These are phyloP conservation scores for Natrix natrix DNA, from an alignment of 2,797 vertebrate species.

Conservation along the genomic window DNA sequence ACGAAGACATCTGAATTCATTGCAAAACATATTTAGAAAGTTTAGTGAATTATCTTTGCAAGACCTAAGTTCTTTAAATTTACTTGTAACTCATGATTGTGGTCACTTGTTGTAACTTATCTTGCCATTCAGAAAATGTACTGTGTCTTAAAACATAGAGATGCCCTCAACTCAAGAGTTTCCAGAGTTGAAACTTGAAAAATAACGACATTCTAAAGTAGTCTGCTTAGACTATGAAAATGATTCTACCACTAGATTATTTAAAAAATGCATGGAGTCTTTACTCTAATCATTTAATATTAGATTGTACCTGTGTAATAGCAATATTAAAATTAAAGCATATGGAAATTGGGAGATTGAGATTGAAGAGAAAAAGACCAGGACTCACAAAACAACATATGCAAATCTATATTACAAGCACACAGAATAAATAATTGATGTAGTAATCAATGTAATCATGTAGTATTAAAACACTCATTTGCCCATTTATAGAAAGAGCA, in stretches of 20 bases:
- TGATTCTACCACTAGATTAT: background rate
- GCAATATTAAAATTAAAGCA: background rate
- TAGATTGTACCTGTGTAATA: background rate
- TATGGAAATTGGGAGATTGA: background rate
- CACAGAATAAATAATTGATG: background rate
- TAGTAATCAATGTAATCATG: background rate
- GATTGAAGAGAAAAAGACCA: background rate
- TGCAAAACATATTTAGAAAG: background rate
- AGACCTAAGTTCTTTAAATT: background rate
- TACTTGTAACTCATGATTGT: background rate
- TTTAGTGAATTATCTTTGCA: background rate
- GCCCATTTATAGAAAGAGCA: background rate
- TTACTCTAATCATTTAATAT: background rate
- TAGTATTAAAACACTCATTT: background rate
- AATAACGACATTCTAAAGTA: background rate
- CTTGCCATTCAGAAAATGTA: background rate
- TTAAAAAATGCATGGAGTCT: background rate
- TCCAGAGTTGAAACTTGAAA: background rate
- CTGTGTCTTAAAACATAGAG: background rate
- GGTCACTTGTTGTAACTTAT: background rate
- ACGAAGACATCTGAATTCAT: background rate
- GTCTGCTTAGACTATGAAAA: background rate
- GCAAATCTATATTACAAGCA: background rate
- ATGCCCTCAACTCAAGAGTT: too few relatives aligned
- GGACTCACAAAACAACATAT: background rate